These are phyloP conservation scores for Drosophila bocki DNA, from an alignment of 1,140 invertebrate genomes.

Conservation along the genomic window DNA sequence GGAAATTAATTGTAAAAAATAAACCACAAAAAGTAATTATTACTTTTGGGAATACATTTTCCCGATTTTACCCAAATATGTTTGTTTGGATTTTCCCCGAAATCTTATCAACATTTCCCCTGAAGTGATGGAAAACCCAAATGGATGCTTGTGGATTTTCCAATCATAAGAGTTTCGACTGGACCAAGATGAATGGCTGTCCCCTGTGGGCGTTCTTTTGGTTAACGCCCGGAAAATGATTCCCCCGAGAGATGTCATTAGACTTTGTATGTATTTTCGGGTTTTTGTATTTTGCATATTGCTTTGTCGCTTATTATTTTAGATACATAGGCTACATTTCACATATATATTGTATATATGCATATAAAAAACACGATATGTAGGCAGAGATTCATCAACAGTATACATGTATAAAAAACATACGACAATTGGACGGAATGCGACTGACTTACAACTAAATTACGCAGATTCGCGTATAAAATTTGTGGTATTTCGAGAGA, in stretches of 20 bases:
- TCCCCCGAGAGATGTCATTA: constrained; percentile 19
- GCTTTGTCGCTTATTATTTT: constrained; percentile 44
- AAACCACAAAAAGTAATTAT: neutral
- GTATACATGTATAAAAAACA: constrained; percentile 24
- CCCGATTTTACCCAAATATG: neutral
- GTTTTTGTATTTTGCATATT: constrained; percentile 49
- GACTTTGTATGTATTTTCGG: constrained; percentile 24
- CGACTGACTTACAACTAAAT: constrained; percentile 53
- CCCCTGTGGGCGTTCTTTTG: constrained; percentile 34
- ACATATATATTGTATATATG: constrained; percentile 27
- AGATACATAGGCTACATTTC: constrained; percentile 46
- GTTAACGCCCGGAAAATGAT: constrained; percentile 40
- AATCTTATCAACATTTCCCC: neutral
- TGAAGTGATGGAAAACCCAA: neutral
- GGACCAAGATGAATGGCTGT: constrained; percentile 13
- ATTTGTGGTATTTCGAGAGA: constrained; percentile 52
- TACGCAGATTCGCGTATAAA: constrained; percentile 53
- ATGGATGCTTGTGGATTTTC: neutral
- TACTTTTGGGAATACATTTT: neutral
- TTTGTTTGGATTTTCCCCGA: neutral
- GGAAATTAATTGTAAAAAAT: neutral
- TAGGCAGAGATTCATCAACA: constrained; percentile 49
- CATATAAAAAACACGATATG: constrained; percentile 60
- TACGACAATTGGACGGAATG: constrained; percentile 58
- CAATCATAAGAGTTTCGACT: neutral